Evolutionary conservation across 2,113 vertebrate genomes (phyloP).

Genomic region (Ciconia stormi): DNA sequence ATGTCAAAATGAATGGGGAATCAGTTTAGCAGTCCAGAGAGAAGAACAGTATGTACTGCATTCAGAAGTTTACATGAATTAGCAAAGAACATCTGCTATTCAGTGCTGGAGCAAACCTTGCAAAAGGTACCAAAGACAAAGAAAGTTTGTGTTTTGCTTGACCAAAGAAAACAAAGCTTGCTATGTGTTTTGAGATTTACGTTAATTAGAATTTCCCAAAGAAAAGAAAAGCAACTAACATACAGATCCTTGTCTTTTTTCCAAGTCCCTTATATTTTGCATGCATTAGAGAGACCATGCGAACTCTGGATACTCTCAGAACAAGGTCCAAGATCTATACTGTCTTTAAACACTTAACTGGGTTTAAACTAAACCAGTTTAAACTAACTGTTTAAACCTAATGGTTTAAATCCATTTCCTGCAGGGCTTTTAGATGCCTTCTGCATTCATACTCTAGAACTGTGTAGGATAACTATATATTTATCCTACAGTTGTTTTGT

Average conservation of each 20-base stretch:
- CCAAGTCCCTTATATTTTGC: not conserved
- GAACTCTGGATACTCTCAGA: not conserved
- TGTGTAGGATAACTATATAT: not conserved
- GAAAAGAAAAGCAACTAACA: not conserved
- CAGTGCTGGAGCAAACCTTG: not conserved
- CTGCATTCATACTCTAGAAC: not conserved
- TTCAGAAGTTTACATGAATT: not conserved
- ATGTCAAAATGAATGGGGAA: not conserved
- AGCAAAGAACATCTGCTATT: not conserved
- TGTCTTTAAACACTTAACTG: not conserved
- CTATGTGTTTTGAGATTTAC: not conserved
- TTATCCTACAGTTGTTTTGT: not conserved
- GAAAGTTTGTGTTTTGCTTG: not conserved
- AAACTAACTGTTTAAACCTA: too few species aligned
- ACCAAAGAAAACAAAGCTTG: not conserved
- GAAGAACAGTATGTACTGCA: not conserved
- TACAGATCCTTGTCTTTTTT: not conserved
- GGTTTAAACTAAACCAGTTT: too few species aligned
- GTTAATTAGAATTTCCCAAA: not conserved
- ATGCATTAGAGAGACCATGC: not conserved
- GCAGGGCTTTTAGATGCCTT: not conserved
- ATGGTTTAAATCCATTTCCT: not conserved
- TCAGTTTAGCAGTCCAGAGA: not conserved
- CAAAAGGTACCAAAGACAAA: not conserved
- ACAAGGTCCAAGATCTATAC: not conserved